phyloP scores from a whole-genome alignment of 2,113 vertebrate genomes.

The Chloroceryle aenea region DNA sequence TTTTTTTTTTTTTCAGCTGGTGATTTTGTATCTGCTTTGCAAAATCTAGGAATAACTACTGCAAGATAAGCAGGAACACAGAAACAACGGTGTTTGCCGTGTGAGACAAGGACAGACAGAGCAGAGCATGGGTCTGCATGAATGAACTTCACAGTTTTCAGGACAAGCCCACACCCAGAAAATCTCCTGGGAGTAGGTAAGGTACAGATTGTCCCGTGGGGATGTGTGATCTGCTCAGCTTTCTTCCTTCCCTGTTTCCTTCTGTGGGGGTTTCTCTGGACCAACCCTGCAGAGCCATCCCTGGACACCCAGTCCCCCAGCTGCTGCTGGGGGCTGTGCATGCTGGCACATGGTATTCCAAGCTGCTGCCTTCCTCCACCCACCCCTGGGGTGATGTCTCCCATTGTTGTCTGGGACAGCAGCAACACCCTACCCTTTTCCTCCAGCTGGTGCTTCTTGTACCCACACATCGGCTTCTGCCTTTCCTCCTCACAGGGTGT shows the following conservation, averaged over 20 bases:
- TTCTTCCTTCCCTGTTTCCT: neutral
- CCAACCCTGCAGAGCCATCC: accelerated
- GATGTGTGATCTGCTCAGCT: neutral
- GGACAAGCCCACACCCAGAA: neutral
- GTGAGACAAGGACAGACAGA: neutral
- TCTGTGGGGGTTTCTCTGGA: neutral
- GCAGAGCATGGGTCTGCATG: accelerated
- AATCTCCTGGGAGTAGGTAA: neutral
- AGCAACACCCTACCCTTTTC: neutral
- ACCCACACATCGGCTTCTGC: neutral
- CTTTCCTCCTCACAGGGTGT: neutral
- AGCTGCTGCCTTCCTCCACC: neutral
- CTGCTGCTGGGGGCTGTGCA: neutral
- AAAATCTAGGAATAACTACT: neutral
- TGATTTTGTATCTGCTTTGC: neutral
- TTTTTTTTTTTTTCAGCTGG: neutral
- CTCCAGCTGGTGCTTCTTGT: neutral
- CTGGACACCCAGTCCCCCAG: neutral
- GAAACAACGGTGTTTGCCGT: neutral
- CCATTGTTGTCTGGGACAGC: neutral
- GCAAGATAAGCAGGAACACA: neutral
- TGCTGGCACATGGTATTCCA: neutral
- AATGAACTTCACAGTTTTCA: neutral
- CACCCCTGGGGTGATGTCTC: neutral
- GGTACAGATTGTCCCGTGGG: neutral